Base-by-base conservation (phyloP, 92 coral and sea anemone species). In the Hydrozoanthus gracilis region DNA sequence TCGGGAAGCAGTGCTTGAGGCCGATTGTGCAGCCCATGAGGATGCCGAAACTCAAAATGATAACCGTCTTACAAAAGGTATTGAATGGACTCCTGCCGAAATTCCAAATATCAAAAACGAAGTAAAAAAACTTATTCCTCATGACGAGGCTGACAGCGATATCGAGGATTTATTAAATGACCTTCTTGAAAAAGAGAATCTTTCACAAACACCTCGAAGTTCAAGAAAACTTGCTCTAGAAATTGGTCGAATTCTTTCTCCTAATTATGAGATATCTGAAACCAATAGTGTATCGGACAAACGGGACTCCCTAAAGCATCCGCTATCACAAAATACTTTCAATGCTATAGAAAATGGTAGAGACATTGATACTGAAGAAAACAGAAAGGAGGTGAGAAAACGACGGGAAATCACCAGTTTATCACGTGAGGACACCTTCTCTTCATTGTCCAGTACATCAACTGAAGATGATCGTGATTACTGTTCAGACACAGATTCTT, bases 401-500 rank as follows among this genome's bases (percentile, higher is more conserved):
- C 20, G 51, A 44, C 85, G 73, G 11, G 62, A 65, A 65, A 48
- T 80, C 45, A 11, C 49, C 47, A 65, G 60, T 35, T 47, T 65
- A 45, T 80, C 85, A 3, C 74, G 75, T 5, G 73, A 80, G 45
- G 85, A 80, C 6, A 64, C 85, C 6, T 80, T 80, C 47, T 64
- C 85, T 11, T 80, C 85, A 49, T 67, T 80, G 8, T 80, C 85
- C 20, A 80, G 85, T 66, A 51, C 50, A 20, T 80, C 77, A 54
- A 74, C 83, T 39, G 92, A 91, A 16, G 89, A 79, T 8, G 74
- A 48, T 50, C 75, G 27, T 4, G 58, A 80, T 18, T 74, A 62
- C n/a, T 88, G 82, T 17, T 90, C 93, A 17, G 96, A 89, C 47
- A 90, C 94, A 16, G 96, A 94, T 83, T 92, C 98, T 17, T 92